A percentile compares a stretch with the other conserved stretches of the same genome.
Evolutionary conservation across 2,113 vertebrate genomes (phyloP).

Genomic region (Aptenodytes forsteri): DNA sequence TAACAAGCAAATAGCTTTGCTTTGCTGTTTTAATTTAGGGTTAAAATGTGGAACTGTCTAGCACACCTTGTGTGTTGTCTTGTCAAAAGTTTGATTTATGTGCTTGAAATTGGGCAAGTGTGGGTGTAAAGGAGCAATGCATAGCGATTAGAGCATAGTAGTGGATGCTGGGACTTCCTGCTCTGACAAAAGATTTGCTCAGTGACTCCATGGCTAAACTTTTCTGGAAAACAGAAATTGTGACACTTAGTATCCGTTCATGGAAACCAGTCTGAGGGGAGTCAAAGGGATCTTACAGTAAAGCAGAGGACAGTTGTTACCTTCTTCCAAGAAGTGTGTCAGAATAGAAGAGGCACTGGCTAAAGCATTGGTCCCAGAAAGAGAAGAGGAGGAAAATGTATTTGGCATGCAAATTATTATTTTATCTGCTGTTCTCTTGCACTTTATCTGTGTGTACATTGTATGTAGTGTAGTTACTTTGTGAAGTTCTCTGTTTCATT

Average conservation of each 20-base stretch:
- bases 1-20: not conserved
- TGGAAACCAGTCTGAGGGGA: not conserved
- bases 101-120: not conserved
- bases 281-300: not conserved
- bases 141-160: not conserved
- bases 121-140: not conserved
- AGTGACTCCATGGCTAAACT: not conserved
- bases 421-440: not conserved
- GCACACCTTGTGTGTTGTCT: not conserved
- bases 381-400: not conserved
- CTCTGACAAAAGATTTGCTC: not conserved
- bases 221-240: not conserved
- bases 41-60: not conserved
- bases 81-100: not conserved
- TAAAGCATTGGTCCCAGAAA: not conserved
- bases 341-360: not conserved
- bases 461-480: not conserved
- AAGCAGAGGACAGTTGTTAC: not conserved
- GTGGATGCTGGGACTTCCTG: not conserved
- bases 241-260: not conserved
- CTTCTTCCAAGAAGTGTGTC: not conserved
- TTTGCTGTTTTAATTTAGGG: not conserved
- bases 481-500: not conserved
- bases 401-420: not conserved
- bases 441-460: not conserved